Base-by-base conservation (phyloP, 1,140 invertebrate genomes). In the Drosophila virilis region DNA sequence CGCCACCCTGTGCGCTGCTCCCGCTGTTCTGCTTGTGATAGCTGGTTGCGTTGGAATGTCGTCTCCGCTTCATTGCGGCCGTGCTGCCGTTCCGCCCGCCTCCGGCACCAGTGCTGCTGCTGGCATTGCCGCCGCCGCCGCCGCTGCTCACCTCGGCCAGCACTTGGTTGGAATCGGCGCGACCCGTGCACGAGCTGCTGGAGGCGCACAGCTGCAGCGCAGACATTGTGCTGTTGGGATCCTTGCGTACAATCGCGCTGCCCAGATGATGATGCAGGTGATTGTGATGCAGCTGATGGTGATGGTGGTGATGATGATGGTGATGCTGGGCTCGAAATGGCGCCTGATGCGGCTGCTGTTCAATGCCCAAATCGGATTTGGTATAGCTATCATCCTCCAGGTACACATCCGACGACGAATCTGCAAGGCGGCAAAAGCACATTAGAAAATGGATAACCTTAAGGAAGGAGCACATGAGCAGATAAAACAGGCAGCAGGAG, bases 1-100 rank as follows among this genome's bases (percentile, higher is more conserved):
- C 77, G 0, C 22, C 22, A 17, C 35, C 3, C 38, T 78, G 68
- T 9, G 46, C n/a, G 17, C 35, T 10, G 7, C 42, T 10, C 12
- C 35, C 45, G 43, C 33, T 65, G 28, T 51, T 60, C 28, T 72
- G 73, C 64, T 91, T 92, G 43, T 74, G 81, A 57, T 90, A 77
- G 32, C 77, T 78, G 54, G 88, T 91, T 17, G 94, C 94, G 92
- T 95, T 95, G 9, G 95, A 95, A 93, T 95, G 94, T 80, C 95
- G 90, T 40, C 95, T 93, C 91, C 90, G 72, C 46, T 91, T 92
- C 61, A 91, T 83, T 0, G 93, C 80, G 0, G 93, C 72, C 13
- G 82, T 38, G 8, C 52, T 37, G 17, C 59, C 54, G 22, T 59
- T 60, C 60, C 51, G n/a, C 28, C 52, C 61, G 15, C 50, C 46